Percentiles rank a stretch among this genome's conserved stretches.
Evolutionary conservation across 2,797 vertebrate genomes (phyloP).

Genomic region (Paedocypris micromegethes): DNA sequence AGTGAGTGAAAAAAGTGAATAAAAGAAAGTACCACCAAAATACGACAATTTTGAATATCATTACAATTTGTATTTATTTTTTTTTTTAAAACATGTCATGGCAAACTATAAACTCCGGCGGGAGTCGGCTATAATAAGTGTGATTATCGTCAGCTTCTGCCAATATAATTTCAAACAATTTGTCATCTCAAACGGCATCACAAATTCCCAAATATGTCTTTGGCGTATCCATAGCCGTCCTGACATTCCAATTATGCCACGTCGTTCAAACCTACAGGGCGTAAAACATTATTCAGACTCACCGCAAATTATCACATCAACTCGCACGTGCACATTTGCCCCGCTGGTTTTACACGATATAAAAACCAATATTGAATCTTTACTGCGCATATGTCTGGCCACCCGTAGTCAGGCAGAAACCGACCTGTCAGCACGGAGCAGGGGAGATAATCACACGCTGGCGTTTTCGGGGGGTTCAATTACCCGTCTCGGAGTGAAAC

Average conservation of each 20-base stretch:
- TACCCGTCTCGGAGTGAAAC: slow-evolving; percentile 82
- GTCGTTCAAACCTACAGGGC: background rate
- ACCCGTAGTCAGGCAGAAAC: slow-evolving; percentile 36
- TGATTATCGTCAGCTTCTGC: background rate
- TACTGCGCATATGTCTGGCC: slow-evolving; percentile 19
- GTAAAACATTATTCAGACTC: background rate
- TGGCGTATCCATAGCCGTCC: background rate
- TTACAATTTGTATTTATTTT: too few relatives aligned
- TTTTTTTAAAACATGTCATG: too few relatives aligned
- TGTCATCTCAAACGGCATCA: slow-evolving; percentile 8
- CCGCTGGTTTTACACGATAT: slow-evolving; percentile 9
- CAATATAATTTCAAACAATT: too few relatives aligned
- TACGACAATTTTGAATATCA: too few relatives aligned
- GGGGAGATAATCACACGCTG: slow-evolving; percentile 70
- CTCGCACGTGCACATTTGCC: background rate
- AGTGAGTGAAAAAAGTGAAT: too few relatives aligned
- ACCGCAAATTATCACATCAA: slow-evolving; percentile 10
- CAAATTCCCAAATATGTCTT: background rate
- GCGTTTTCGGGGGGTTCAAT: slow-evolving; percentile 71
- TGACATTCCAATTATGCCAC: slow-evolving; percentile 7
- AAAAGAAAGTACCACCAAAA: too few relatives aligned
- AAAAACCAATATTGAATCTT: slow-evolving; percentile 24
- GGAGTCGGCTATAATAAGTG: slow-evolving; percentile 1
- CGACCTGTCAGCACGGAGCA: slow-evolving; percentile 43
- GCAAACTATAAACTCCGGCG: background rate